Percentiles rank a stretch among this genome's conserved stretches.
phyloP scores from a whole-genome alignment of 2,113 vertebrate species.

The Saccopteryx leptura region DNA sequence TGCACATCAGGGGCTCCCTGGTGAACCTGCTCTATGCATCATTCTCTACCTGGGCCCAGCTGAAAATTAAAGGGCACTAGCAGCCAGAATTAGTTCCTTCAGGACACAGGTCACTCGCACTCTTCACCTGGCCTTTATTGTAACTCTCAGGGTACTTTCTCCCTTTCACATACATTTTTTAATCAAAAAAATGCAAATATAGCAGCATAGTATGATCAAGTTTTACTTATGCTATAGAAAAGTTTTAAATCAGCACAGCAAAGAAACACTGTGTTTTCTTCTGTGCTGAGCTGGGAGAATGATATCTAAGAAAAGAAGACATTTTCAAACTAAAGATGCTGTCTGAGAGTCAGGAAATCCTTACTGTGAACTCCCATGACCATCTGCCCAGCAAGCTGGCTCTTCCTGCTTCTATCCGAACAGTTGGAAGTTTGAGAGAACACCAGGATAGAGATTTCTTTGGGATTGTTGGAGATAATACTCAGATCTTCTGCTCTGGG shows the following conservation, averaged over 20 bases:
- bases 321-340: not conserved
- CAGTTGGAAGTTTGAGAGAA: constrained; percentile 68
- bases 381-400: constrained; percentile 67
- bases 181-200: constrained; percentile 68
- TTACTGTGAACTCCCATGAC: constrained; percentile 71
- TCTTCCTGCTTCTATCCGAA: constrained; percentile 60
- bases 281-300: constrained; percentile 67
- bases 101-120: constrained; percentile 86
- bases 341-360: constrained; percentile 63
- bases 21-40: constrained; percentile 63
- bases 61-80: constrained; percentile 86
- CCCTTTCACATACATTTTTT: constrained; percentile 84
- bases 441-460: constrained; percentile 69
- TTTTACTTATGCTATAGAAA: constrained; percentile 80
- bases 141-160: constrained; percentile 86
- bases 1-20: constrained; percentile 66
- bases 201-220: constrained; percentile 60
- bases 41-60: constrained; percentile 66
- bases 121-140: constrained; percentile 88
- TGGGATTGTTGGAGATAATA: not conserved
- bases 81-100: constrained; percentile 83
- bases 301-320: constrained; percentile 72
- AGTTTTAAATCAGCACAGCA: not conserved
- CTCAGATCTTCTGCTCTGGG: constrained; percentile 71
- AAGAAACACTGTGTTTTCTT: not conserved